These are phyloP conservation scores for Nomada fabriciana DNA, from an alignment of 2,888 invertebrate genomes.

Conservation along the genomic window DNA sequence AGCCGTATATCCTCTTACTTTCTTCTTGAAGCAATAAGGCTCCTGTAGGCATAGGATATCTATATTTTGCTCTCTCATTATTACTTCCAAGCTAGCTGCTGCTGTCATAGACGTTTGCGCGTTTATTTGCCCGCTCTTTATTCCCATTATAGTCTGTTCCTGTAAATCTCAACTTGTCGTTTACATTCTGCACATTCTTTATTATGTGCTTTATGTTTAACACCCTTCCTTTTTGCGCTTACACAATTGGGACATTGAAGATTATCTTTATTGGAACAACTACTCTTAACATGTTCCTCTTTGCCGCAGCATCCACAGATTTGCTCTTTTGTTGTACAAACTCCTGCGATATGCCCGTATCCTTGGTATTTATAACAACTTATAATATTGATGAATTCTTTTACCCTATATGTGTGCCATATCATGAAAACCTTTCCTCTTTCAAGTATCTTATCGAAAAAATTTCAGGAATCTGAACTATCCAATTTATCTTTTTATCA, in stretches of 20 bases:
- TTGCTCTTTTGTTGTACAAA: not conserved
- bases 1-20: not conserved
- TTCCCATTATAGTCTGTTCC: not conserved
- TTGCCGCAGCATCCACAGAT: not conserved
- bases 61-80: not conserved
- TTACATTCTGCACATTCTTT: not conserved
- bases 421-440: not conserved
- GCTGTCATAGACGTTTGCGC: not conserved
- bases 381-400: not conserved
- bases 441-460: not conserved
- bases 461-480: not conserved
- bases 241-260: not conserved
- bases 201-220: not conserved
- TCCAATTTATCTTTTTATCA: constrained; percentile 1
- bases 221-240: not conserved
- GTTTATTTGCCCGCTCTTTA: not conserved
- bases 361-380: not conserved
- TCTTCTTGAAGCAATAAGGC: no score
- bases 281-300: not conserved
- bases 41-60: not conserved
- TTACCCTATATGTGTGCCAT: not conserved
- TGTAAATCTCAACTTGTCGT: not conserved
- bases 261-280: not conserved
- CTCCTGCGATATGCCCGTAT: not conserved
- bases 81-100: not conserved